phyloP scores from a whole-genome alignment of 1,140 invertebrate species.

The Temnothorax longispinosus region DNA sequence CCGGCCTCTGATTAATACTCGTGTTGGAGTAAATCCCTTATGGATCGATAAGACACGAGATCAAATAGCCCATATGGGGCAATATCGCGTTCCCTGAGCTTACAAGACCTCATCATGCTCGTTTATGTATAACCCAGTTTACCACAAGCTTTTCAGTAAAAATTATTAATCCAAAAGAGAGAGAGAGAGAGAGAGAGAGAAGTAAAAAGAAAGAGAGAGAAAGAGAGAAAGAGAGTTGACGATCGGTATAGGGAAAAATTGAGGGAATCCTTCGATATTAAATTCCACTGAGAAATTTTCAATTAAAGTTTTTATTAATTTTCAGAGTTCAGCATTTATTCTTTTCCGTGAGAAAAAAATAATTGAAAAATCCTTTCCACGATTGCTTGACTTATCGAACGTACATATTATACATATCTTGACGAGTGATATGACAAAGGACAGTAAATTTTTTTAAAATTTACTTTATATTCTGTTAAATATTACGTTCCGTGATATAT shows the following conservation, averaged over 20 bases:
- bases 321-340: neutral
- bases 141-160: conserved; percentile 13
- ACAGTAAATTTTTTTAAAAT: neutral
- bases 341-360: neutral
- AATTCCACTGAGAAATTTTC: conserved; percentile 26
- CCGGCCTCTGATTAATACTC: conserved; percentile 35
- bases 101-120: conserved; percentile 23
- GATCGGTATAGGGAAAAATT: neutral
- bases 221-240: neutral
- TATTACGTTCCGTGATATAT: neutral
- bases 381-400: neutral
- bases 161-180: conserved; percentile 37
- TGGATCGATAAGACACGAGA: conserved; percentile 31
- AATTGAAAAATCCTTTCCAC: neutral
- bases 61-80: conserved; percentile 35
- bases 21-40: conserved; percentile 31
- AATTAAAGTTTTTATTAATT: conserved; percentile 47
- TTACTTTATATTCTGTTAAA: neutral
- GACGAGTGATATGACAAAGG: neutral
- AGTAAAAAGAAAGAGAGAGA: neutral
- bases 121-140: conserved; percentile 29
- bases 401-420: neutral
- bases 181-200: no score
- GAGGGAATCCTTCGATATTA: conserved; percentile 6
- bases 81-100: conserved; percentile 29